Evolutionary conservation across 1,140 invertebrate genomes (phyloP), one percentile per base, ranked within the genome.

Genomic region (Berghia stephanieae): DNA sequence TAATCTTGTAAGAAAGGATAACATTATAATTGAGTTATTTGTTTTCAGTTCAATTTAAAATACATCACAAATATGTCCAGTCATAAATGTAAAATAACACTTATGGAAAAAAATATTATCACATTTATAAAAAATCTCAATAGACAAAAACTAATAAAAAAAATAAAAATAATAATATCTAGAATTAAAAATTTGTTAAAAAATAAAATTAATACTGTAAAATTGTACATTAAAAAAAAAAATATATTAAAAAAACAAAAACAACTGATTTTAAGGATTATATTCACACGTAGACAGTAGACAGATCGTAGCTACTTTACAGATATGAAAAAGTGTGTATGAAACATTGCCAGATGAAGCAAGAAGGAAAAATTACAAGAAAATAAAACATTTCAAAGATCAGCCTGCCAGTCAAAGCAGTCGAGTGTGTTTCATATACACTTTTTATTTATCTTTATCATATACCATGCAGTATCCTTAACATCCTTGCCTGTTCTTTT

Each of bases 231-330:
- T 60, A 60, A 27, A 10, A 8, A 60, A 60, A 60, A 60, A 60
- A 27, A 24, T 10, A 60, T 34, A 60, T 21, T 60, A 63, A 63
- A 63, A 63, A 63, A 63, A 63, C 57, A 63, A 10, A 63, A 63
- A 63, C n/a, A 24, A 10, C n/a, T 13, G 10, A 49, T 49, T n/a
- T 49, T 49, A 49, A 49, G 10, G 10, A 49, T n/a, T n/a, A 49
- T 49, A n/a, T 13, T 49, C n/a, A 49, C 46, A n/a, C n/a, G n/a
- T n/a, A n/a, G n/a, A n/a, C n/a, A n/a, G n/a, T n/a, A n/a, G n/a
- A n/a, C n/a, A n/a, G n/a, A n/a, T n/a, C 46, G n/a, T 13, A 49
- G 46, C n/a, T n/a, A 49, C 13, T n/a, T n/a, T 49, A 13, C 13
- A n/a, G n/a, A n/a, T n/a, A n/a, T n/a, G n/a, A n/a, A n/a, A n/a